A percentile compares a stretch with the other conserved stretches of the same genome.
Evolutionary conservation across 2,797 vertebrate genomes (phyloP).

Genomic region (Adrianichthys oophorus): DNA sequence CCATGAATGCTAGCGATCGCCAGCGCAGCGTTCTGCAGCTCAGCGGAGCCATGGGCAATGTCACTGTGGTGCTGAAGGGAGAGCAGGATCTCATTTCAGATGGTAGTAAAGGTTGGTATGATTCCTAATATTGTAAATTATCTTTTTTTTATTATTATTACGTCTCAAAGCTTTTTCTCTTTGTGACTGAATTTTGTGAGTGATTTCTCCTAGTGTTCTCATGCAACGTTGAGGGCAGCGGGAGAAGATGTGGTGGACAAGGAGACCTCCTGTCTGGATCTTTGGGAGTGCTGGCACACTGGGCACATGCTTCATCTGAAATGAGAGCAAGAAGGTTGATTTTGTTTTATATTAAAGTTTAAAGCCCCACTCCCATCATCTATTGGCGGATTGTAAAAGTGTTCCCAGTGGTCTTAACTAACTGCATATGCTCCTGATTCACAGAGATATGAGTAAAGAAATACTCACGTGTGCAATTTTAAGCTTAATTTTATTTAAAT

Average conservation of each 20-base stretch:
- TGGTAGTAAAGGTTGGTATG: conserved; percentile 86
- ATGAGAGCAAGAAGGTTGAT: conserved; percentile 79
- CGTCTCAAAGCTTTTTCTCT: neutral
- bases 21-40: conserved; percentile 85
- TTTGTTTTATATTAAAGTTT: too few species aligned
- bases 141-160: neutral
- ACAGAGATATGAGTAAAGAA: too few species aligned
- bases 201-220: conserved; percentile 79
- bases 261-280: conserved; percentile 95
- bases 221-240: conserved; percentile 88
- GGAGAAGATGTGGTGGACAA: conserved; percentile 93
- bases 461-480: too few species aligned
- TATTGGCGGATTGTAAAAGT: too few species aligned
- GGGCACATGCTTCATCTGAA: conserved; percentile 86
- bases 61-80: conserved; percentile 93
- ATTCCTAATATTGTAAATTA: neutral
- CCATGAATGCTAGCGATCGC: conserved; percentile 81
- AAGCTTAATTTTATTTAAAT: too few species aligned
- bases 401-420: too few species aligned
- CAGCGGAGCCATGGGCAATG: conserved; percentile 91
- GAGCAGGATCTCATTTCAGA: conserved; percentile 92
- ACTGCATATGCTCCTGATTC: too few species aligned
- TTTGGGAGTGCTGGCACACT: conserved; percentile 90
- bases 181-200: conserved; percentile 51
- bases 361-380: too few species aligned